phyloP scores from a whole-genome alignment of 2,888 invertebrate genomes.

The Drosophila maculinotata region DNA sequence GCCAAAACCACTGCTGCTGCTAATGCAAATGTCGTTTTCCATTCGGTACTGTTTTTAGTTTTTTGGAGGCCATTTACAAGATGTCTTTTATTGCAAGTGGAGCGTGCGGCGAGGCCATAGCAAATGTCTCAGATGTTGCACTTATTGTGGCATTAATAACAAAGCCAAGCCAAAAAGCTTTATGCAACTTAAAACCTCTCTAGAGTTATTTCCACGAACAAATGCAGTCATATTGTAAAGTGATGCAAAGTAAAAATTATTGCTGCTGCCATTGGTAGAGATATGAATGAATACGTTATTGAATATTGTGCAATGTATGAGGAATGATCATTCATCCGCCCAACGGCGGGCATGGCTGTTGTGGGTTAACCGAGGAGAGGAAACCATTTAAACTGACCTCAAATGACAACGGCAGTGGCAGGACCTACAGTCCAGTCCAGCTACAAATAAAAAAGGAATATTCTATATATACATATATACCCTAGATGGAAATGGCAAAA shows the following conservation, averaged over 20 bases:
- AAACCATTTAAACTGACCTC: slow-evolving; percentile 82
- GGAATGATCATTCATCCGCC: slow-evolving; percentile 28
- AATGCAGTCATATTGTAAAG: background rate
- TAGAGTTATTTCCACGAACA: no score
- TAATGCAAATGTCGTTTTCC: slow-evolving; percentile 54
- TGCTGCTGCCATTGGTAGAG: slow-evolving; percentile 33
- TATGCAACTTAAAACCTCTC: slow-evolving; percentile 30
- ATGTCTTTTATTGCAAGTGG: slow-evolving; percentile 64
- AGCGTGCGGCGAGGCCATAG: slow-evolving; percentile 56
- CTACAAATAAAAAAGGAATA: slow-evolving; percentile 18
- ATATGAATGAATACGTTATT: slow-evolving; percentile 77
- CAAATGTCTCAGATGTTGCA: slow-evolving; percentile 49
- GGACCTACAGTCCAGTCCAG: slow-evolving; percentile 33
- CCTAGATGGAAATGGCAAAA: slow-evolving; percentile 60
- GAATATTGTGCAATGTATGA: slow-evolving; percentile 69
- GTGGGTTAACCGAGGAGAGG: slow-evolving; percentile 72
- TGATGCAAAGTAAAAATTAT: slow-evolving; percentile 15
- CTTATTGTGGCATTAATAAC: slow-evolving; percentile 56
- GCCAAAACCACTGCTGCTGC: background rate
- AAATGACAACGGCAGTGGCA: slow-evolving; percentile 76
- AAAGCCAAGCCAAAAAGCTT: slow-evolving; percentile 24
- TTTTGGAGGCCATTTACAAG: slow-evolving; percentile 68
- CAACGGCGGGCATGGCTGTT: no score
- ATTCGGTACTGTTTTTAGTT: slow-evolving; percentile 25
- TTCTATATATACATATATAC: slow-evolving; percentile 31